A percentile compares a stretch with the other conserved stretches of the same genome.
Conservation (phyloP, 2,797 vertebrate genomes). For the Saxicola maurus region DNA sequence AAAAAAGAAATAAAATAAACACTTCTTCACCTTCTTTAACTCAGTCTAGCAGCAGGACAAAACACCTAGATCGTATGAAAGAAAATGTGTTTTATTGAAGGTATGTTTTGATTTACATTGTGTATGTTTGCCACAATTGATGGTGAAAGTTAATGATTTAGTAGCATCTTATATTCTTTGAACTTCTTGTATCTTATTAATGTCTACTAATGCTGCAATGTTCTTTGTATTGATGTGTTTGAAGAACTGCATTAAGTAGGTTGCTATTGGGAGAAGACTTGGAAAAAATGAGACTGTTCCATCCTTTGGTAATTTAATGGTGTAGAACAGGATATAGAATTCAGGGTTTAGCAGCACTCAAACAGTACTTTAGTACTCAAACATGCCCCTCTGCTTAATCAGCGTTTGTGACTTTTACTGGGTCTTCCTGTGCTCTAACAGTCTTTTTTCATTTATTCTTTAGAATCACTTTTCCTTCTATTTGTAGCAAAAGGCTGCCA, state of each 20-base stretch:
- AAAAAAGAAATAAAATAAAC: neutral
- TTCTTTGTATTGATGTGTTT: neutral
- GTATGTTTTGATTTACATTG: neutral
- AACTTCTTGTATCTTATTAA: neutral
- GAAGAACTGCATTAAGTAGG: neutral
- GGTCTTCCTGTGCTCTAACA: neutral
- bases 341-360: neutral
- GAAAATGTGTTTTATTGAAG: neutral
- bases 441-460: neutral
- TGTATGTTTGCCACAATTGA: neutral
- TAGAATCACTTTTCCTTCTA: neutral
- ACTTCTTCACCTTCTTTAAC: neutral
- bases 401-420: neutral
- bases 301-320: neutral
- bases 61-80: neutral
- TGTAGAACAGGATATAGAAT: neutral
- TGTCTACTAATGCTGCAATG: neutral
- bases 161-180: neutral
- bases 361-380: neutral
- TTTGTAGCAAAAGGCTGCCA: conserved; percentile 53
- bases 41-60: neutral
- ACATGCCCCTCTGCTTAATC: neutral
- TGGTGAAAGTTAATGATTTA: neutral
- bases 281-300: neutral
- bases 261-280: neutral